phyloP scores from a whole-genome alignment of 2,797 vertebrate genomes.

The Brachyalestes nurse region DNA sequence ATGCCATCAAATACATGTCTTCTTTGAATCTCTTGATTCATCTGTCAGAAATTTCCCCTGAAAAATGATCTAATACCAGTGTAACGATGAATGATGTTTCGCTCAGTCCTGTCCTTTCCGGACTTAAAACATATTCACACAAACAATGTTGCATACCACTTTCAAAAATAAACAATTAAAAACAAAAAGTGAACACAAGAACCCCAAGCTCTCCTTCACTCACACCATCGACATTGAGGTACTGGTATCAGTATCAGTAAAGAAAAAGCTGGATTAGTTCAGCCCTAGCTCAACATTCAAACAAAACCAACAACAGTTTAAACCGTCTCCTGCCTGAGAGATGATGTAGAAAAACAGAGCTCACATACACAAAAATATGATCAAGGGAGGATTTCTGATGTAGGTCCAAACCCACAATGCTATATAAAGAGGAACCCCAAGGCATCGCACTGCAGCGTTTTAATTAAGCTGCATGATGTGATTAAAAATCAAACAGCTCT shows the following conservation, averaged over 20 bases:
- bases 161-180: no score
- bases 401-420: constrained; percentile 62
- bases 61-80: no score
- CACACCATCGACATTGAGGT: not conserved
- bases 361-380: constrained; percentile 10
- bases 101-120: no score
- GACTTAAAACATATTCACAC: no score
- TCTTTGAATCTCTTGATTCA: no score
- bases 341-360: not conserved
- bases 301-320: not conserved
- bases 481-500: constrained; percentile 69
- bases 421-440: constrained; percentile 71
- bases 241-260: not conserved
- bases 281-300: not conserved
- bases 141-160: no score
- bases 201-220: not conserved
- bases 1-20: no score
- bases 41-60: no score
- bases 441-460: constrained; percentile 64
- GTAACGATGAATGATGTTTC: no score
- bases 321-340: not conserved
- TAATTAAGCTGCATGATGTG: constrained; percentile 75
- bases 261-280: not conserved
- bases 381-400: constrained; percentile 60
- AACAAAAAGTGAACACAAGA: no score